These are phyloP conservation scores for Lasiurus cinereus DNA, from an alignment of 2,113 vertebrate species.

Conservation along the genomic window DNA sequence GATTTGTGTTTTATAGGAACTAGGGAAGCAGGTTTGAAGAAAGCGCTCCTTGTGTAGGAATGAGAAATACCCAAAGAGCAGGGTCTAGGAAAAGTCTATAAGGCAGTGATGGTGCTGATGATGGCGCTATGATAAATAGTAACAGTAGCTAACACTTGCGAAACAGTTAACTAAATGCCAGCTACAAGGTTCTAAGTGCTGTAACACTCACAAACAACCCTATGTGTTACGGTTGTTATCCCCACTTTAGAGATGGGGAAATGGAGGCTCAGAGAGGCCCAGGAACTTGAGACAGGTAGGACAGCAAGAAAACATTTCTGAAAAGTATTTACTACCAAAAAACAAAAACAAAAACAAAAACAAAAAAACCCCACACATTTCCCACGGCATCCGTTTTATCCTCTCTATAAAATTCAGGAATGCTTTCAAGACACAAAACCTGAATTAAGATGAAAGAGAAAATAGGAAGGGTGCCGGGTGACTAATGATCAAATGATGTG, in stretches of 20 bases:
- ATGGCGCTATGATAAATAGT: neutral
- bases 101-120: neutral
- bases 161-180: neutral
- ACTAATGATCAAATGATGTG: neutral
- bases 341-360: neutral
- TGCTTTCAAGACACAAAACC: conserved; percentile 66
- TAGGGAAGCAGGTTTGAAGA: neutral
- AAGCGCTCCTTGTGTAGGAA: neutral
- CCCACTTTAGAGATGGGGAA: neutral
- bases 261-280: neutral
- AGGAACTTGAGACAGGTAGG: neutral
- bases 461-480: conserved; percentile 28
- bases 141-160: neutral
- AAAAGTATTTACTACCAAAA: conserved; percentile 2
- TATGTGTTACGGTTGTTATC: neutral
- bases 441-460: conserved; percentile 66
- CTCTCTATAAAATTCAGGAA: conserved; percentile 70
- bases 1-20: neutral
- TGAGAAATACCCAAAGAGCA: neutral
- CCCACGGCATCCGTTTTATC: conserved; percentile 24
- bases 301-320: neutral
- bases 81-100: neutral
- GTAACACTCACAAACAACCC: neutral
- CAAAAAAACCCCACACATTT: neutral
- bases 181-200: neutral